Evolutionary conservation across 1,140 invertebrate genomes (phyloP).

Genomic region (Phthorimaea operculella): DNA sequence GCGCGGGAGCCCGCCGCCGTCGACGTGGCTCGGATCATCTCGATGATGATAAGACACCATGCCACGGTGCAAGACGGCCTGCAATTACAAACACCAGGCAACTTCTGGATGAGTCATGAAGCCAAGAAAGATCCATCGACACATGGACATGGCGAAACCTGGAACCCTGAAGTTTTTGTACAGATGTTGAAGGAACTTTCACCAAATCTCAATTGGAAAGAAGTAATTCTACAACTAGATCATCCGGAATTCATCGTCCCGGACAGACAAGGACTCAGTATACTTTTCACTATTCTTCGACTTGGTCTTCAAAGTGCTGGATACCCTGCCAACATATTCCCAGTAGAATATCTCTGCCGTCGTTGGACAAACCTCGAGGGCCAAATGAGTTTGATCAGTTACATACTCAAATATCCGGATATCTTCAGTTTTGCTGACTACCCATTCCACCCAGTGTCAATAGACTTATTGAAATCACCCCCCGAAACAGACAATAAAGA

Average conservation of each 20-base stretch:
- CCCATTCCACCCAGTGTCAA: constrained; percentile 83
- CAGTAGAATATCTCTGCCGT: constrained; percentile 89
- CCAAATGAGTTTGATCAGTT: constrained; percentile 88
- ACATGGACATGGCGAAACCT: constrained; percentile 68
- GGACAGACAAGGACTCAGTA: constrained; percentile 83
- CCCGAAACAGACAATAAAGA: constrained; percentile 95
- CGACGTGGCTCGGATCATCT: constrained; percentile 84
- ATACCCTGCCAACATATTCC: constrained; percentile 81
- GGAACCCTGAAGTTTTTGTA: constrained; percentile 95
- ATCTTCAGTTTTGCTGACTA: constrained; percentile 95
- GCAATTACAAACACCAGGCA: constrained; percentile 72
- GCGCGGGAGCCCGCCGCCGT: constrained; percentile 80
- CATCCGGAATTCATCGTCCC: constrained; percentile 90
- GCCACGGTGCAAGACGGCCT: constrained; percentile 76
- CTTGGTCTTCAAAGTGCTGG: constrained; percentile 81
- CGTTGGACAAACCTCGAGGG: constrained; percentile 94
- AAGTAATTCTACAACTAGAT: constrained; percentile 91
- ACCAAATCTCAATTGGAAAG: constrained; percentile 89
- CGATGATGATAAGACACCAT: constrained; percentile 88
- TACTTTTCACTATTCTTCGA: constrained; percentile 83
- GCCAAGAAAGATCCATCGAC: constrained; percentile 56
- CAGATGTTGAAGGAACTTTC: constrained; percentile 90
- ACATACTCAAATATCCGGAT: constrained; percentile 90
- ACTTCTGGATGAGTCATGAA: constrained; percentile 69
- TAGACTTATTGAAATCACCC: constrained; percentile 91